Evolutionary conservation across 2,113 vertebrate genomes (phyloP), one percentile per base, ranked within the genome.

Genomic region (Lophius piscatorius): DNA sequence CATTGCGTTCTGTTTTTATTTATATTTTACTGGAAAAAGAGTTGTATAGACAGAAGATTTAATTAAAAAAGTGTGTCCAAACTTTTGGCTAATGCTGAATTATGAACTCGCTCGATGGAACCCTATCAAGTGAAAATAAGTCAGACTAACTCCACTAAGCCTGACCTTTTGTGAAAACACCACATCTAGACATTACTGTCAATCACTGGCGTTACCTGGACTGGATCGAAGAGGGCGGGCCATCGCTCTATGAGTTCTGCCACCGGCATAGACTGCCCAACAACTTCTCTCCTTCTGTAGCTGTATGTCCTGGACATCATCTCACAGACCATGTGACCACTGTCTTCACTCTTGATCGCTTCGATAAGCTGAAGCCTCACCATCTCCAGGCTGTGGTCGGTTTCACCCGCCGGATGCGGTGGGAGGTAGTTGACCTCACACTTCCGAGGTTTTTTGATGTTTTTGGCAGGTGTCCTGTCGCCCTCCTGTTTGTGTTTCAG

Each of bases 381-480:
- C 3, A 1, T 21, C 23, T 58, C 60, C n/a, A 35, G 22, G 5
- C 13, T 49, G 9, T 7, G 10, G 0, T 54, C 51, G 0, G 45
- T 71, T 17, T 63, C 51, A 3, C 59, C 59, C 0, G 7, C 2
- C 4, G 57, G 62, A 11, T 66, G 52, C 6, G 51, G 23, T 8
- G 47, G 63, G 1, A 72, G 36, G 18, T 20, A 70, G 31, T 81
- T 77, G 0, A 81, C 61, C 14, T 77, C 70, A 0, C 45, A 10
- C 7, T 52, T 81, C 17, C n/a, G 48, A 1, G 57, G 34, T 33
- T 59, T 72, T 42, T 80, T 76, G n/a, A 76, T 9, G 16, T 74
- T 79, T 11, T 72, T 67, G 2, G 50, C 29, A 20, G 76, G 40
- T 22, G 35, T 24, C 16, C 24, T 63, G 2, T 61, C 52, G 10